Evolutionary conservation across 2,797 vertebrate genomes (phyloP), one percentile per base, ranked within the genome.

Genomic region (Eleutherodactylus coqui): DNA sequence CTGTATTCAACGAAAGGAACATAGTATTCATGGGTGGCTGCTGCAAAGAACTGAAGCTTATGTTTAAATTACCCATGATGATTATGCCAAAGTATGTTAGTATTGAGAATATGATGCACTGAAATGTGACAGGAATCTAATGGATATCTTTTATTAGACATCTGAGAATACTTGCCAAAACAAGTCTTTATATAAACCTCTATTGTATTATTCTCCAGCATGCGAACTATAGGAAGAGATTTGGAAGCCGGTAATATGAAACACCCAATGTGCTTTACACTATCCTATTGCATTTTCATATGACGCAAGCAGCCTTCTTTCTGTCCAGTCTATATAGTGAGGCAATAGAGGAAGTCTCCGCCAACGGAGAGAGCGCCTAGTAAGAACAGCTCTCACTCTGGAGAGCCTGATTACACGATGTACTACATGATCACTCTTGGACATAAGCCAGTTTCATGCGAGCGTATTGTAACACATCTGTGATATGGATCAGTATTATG

Each of bases 61-160:
- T 53, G 34, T 62, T 47, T 64, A 67, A 32, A 78, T 43, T 45
- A 51, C 43, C 75, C 5, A 69, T 69, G 32, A 53, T 53, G 73
- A 78, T 49, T 16, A 85, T 10, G 43, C 43, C 43, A 85, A 78
- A 51, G 43, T 79, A 64, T 79, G 62, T 29, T 85, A 62, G 47
- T 78, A 78, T 85, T 79, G 27, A 62, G 16, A 70, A 70, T n/a
- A 70, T 16, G 62, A 70, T 51, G 38, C 45, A 51, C 47, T 85
- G 10, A 27, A 85, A 85, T 85, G 45, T 72, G 64, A 27, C 75
- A 55, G 75, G 64, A 78, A 24, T 62, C 60, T 62, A 27, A 60
- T 60, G 60, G 55, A 62, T 32, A 32, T 78, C 51, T 75, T 75
- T 21, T 73, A 60, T 73, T 55, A 70, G 83, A 70, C 77, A 34